Percentiles rank a stretch among this genome's conserved stretches.
phyloP scores from a whole-genome alignment of 2,888 invertebrate genomes.

The Erynnis tages region DNA sequence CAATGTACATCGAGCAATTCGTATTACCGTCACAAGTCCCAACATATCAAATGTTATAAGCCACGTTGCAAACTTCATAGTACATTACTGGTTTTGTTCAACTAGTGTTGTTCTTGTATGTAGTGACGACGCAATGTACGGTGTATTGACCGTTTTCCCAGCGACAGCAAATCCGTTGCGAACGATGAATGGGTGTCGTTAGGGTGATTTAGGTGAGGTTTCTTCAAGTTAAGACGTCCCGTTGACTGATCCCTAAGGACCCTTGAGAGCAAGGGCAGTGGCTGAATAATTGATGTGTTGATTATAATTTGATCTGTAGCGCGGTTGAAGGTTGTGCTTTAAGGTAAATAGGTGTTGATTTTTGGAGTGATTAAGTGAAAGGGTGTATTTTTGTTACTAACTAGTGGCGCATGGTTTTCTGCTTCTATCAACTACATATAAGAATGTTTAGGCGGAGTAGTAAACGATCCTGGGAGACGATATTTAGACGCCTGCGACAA shows the following conservation, averaged over 20 bases:
- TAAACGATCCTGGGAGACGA: no score
- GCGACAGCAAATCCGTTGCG: slow-evolving; percentile 46
- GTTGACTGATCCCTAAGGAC: slow-evolving; percentile 57
- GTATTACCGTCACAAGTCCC: neutral
- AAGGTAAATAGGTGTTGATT: slow-evolving; percentile 3
- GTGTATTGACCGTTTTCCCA: neutral
- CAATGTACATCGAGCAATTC: slow-evolving; percentile 1
- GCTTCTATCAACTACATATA: no score
- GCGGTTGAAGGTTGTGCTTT: neutral
- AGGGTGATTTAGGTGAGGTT: slow-evolving; percentile 69
- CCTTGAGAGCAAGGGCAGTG: slow-evolving; percentile 20
- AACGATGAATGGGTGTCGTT: slow-evolving; percentile 73
- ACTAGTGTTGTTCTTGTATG: no score
- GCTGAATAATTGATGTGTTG: slow-evolving; percentile 30
- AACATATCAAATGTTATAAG: neutral
- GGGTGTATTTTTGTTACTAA: no score
- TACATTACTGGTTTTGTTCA: neutral
- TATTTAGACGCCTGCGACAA: no score
- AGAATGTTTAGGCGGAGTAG: no score
- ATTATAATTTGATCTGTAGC: slow-evolving; percentile 25
- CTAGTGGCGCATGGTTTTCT: no score
- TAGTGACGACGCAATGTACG: neutral
- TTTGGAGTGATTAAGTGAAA: neutral
- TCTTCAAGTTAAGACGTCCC: slow-evolving; percentile 65
- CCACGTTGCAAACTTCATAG: neutral